phyloP scores from a whole-genome alignment of 2,797 vertebrate genomes.

The Erethizon dorsatum region DNA sequence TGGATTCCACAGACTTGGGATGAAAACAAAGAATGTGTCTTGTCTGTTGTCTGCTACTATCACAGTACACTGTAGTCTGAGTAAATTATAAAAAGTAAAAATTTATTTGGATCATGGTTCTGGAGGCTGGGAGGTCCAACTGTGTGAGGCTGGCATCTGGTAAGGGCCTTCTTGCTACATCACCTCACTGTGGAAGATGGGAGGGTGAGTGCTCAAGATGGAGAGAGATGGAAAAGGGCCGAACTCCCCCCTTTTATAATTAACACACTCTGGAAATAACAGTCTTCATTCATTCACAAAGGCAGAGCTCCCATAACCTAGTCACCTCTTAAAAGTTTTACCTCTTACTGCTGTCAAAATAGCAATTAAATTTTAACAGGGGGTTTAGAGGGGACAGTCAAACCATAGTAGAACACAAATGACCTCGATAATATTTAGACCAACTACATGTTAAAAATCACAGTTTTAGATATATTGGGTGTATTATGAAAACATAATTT shows the following conservation, averaged over 20 bases:
- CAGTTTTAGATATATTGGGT: neutral
- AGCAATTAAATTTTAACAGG: neutral
- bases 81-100: neutral
- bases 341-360: neutral
- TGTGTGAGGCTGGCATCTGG: neutral
- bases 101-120: neutral
- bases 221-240: neutral
- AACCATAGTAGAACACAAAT: neutral
- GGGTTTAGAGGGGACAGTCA: neutral
- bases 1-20: neutral
- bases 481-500: neutral
- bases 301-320: neutral
- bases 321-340: neutral
- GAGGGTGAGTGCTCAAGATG: neutral
- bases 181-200: too few relatives aligned
- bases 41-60: neutral
- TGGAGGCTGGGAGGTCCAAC: neutral
- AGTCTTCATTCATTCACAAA: neutral
- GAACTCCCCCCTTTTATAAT: neutral
- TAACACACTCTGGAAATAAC: neutral
- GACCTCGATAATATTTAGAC: neutral
- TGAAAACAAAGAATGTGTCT: neutral
- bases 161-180: accelerated
- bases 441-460: neutral
- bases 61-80: neutral